Base-by-base conservation (phyloP, 2,888 invertebrate genomes). In the Tetramorium bicarinatum region DNA sequence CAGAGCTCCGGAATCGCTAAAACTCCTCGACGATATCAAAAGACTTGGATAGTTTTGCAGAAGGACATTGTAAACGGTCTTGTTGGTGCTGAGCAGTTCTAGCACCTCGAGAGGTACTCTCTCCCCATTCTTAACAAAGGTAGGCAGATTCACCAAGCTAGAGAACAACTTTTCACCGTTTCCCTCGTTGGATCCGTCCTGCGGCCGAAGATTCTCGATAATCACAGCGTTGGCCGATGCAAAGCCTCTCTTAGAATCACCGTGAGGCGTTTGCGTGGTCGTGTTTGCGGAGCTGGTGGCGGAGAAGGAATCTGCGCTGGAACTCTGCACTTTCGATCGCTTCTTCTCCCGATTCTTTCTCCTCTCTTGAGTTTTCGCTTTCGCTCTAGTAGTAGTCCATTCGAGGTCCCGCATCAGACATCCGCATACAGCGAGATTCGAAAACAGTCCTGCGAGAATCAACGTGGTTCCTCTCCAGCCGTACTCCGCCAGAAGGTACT, bases 121-220 rank as follows among this genome's bases (percentile, higher is more conserved):
- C 94, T 97, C 97, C 0, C 97, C 97, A 87, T 97, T 97, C 67
- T 96, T 96, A 88, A 98, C 96, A 92, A 97, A 98, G 0, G 98
- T 98, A 0, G 98, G 98, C 83, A 98, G 95, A 92, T 97, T 97
- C 15, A 98, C 97, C 90, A 98, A 95, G n/a, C 98, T 98, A 91
- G 97, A 97, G 92, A 97, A 97, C 71, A 96, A 95, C 64, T 97
- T 96, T 8, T 94, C 91, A n/a, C 94, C 93, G 18, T 94, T 92
- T 49, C 95, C 94, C 29, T 94, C 92, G 18, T 92, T 92, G 52
- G 95, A 94, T 21, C 94, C 92, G 18, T 93, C 93, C 54, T 93
- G 92, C 0, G 87, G 66, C 1, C 92, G 88, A n/a, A 93, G 85
- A 64, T 91, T 92, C 84, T 94, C 93, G 84, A 92, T 91, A 29